These are phyloP conservation scores for Drosophila melanogaster DNA, from an alignment of 1,140 invertebrate species.

Conservation along the genomic window Release_6_plus_ISO1_MT NT_033779.5:16499501-16500000, in stretches of 20 bases:
- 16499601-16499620: slow-evolving; percentile 36
- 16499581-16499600: slow-evolving; percentile 12
- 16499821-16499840: slow-evolving; percentile 8
- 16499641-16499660: slow-evolving; percentile 40
- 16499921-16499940: slow-evolving; percentile 27
- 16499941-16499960: slow-evolving; percentile 15
- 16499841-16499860: slow-evolving; percentile 13
- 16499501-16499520: slow-evolving; percentile 30
- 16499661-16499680: slow-evolving; percentile 11
- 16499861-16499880: slow-evolving; percentile 10
- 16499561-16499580: slow-evolving; percentile 31
- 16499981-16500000: not conserved
- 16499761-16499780: slow-evolving; percentile 71
- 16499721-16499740: slow-evolving; percentile 60
- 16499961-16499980: slow-evolving; percentile 2
- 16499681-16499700: not conserved
- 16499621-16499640: slow-evolving; percentile 44
- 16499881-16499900: slow-evolving; percentile 63
- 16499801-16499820: slow-evolving; percentile 37
- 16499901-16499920: slow-evolving; percentile 57
- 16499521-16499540: slow-evolving; percentile 4
- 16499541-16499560: slow-evolving; percentile 22
- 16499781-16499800: slow-evolving; percentile 62
- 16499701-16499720: slow-evolving; percentile 7
- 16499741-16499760: slow-evolving; percentile 58